phyloP scores from a whole-genome alignment of 2,113 vertebrate species.

The Dipodomys merriami region DNA sequence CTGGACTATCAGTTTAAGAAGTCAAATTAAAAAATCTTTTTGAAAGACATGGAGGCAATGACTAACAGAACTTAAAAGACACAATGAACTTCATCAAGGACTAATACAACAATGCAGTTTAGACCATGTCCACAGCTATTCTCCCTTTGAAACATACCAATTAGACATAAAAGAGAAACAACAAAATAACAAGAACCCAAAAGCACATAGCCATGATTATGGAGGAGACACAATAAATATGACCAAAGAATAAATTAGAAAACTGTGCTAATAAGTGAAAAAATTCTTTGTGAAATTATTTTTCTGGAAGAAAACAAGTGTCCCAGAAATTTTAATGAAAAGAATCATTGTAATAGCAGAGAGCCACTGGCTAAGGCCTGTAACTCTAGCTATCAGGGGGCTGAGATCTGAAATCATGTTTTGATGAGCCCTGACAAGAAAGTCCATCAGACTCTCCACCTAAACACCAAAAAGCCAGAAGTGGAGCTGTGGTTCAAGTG shows the following conservation, averaged over 20 bases:
- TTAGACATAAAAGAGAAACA: neutral
- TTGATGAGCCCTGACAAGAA: no score
- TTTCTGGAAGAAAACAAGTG: neutral
- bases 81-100: neutral
- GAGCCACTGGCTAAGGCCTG: no score
- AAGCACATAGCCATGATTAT: neutral
- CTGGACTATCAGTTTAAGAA: neutral
- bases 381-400: no score
- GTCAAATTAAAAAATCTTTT: neutral
- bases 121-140: neutral
- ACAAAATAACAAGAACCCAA: neutral
- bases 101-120: neutral
- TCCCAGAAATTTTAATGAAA: neutral
- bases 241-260: neutral
- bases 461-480: no score
- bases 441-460: no score
- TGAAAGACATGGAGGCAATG: neutral
- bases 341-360: neutral
- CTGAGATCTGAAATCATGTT: no score
- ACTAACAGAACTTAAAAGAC: neutral
- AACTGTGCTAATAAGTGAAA: neutral
- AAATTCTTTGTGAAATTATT: neutral
- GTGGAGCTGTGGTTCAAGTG: no score
- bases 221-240: neutral
- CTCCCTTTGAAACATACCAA: neutral